Evolutionary conservation across 2,888 invertebrate genomes (phyloP).

Genomic region (Microctonus hyperodae): DNA sequence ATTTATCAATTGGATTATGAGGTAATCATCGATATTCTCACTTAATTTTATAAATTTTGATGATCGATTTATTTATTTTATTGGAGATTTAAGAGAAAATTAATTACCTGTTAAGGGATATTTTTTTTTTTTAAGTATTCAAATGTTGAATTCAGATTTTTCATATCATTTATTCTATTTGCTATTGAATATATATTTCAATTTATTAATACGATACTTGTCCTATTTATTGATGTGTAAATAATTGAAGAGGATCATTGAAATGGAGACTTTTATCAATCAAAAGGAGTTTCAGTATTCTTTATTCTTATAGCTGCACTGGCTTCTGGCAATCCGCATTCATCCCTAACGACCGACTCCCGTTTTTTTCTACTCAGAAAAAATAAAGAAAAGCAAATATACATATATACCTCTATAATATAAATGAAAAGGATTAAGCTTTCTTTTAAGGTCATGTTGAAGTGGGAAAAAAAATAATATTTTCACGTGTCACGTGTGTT

Average conservation of each 20-base stretch:
- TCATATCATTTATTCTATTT: neutral
- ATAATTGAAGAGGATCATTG: neutral
- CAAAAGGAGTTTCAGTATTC: neutral
- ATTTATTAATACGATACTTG: neutral
- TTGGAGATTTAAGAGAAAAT: too few species aligned
- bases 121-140: too few species aligned
- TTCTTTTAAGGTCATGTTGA: neutral
- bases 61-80: neutral
- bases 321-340: constrained; percentile 21
- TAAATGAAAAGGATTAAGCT: neutral
- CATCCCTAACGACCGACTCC: neutral
- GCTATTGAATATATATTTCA: neutral
- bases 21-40: neutral
- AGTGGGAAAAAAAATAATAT: neutral
- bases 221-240: constrained; percentile 10
- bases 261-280: neutral
- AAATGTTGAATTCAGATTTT: neutral
- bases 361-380: neutral
- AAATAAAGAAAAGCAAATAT: neutral
- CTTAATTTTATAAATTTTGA: neutral
- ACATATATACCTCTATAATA: neutral
- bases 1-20: neutral
- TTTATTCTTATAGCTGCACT: neutral
- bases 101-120: too few species aligned
- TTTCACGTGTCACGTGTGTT: neutral